A percentile compares a stretch with the other conserved stretches of the same genome.
Evolutionary conservation across 2,113 vertebrate genomes (phyloP).

Genomic region (Anhinga anhinga): DNA sequence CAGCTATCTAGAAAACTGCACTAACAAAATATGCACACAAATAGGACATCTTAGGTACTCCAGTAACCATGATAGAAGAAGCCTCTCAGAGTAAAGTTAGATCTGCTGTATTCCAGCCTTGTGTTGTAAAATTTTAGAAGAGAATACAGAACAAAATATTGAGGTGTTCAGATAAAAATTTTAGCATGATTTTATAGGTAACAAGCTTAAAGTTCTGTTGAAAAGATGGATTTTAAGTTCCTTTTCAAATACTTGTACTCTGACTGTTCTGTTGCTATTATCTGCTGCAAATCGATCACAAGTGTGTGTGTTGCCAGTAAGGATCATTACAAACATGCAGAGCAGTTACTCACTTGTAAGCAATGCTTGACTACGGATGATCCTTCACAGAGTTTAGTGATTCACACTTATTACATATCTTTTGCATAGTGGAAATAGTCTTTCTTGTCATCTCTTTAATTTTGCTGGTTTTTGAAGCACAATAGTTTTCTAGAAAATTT

Average conservation of each 20-base stretch:
- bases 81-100: background rate
- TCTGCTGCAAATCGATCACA: background rate
- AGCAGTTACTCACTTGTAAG: background rate
- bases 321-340: background rate
- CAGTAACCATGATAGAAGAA: background rate
- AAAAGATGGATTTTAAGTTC: background rate
- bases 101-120: background rate
- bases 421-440: background rate
- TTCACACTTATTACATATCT: background rate
- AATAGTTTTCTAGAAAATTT: background rate
- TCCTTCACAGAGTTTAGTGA: background rate
- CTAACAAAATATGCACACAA: background rate
- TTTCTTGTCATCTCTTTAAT: background rate
- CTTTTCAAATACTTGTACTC: background rate
- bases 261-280: background rate
- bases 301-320: background rate
- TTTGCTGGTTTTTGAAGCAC: background rate
- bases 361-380: background rate
- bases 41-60: background rate
- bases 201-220: background rate
- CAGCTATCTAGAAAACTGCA: background rate
- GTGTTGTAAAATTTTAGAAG: background rate
- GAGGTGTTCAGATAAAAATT: background rate
- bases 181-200: background rate
- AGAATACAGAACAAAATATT: background rate